These are phyloP conservation scores for Scelioninae gen. 1 DNA, from an alignment of 2,888 invertebrate species.

Conservation along the genomic window DNA sequence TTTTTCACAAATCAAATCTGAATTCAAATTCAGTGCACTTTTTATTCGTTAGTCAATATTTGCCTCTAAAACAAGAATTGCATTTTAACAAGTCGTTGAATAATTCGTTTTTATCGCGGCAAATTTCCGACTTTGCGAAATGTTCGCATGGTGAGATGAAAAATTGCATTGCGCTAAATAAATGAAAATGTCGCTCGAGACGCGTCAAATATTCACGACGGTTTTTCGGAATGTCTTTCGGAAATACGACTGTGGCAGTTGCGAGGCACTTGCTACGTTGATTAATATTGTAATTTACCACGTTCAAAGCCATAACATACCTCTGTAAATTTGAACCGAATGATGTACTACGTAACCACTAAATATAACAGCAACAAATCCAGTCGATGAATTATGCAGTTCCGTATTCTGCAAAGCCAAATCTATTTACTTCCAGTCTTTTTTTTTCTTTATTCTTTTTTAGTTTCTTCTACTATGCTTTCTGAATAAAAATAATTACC, in stretches of 20 bases:
- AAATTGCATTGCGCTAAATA: slow-evolving; percentile 1
- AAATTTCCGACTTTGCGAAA: background rate
- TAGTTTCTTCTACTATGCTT: too few species aligned
- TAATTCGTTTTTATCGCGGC: too few species aligned
- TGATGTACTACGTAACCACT: slow-evolving; percentile 32
- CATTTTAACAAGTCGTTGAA: too few species aligned
- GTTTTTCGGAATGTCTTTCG: slow-evolving; percentile 19
- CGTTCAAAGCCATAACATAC: slow-evolving; percentile 27
- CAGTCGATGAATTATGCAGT: slow-evolving; percentile 14
- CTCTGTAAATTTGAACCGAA: slow-evolving; percentile 15
- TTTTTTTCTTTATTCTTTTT: background rate
- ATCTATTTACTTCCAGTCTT: background rate
- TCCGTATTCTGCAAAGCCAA: background rate
- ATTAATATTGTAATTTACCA: slow-evolving; percentile 53
- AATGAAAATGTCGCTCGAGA: slow-evolving; percentile 10
- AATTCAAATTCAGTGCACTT: too few species aligned
- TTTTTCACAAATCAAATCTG: too few species aligned
- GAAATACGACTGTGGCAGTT: slow-evolving; percentile 20
- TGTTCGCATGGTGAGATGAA: background rate
- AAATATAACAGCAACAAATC: slow-evolving; percentile 19
- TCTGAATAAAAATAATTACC: too few species aligned
- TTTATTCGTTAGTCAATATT: too few species aligned
- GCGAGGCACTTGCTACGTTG: slow-evolving; percentile 18
- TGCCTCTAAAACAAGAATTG: too few species aligned
- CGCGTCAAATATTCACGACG: slow-evolving; percentile 11